Percentiles rank a stretch among this genome's conserved stretches.
phyloP scores from a whole-genome alignment of 2,113 vertebrate species.

The Zosterops borbonicus region DNA sequence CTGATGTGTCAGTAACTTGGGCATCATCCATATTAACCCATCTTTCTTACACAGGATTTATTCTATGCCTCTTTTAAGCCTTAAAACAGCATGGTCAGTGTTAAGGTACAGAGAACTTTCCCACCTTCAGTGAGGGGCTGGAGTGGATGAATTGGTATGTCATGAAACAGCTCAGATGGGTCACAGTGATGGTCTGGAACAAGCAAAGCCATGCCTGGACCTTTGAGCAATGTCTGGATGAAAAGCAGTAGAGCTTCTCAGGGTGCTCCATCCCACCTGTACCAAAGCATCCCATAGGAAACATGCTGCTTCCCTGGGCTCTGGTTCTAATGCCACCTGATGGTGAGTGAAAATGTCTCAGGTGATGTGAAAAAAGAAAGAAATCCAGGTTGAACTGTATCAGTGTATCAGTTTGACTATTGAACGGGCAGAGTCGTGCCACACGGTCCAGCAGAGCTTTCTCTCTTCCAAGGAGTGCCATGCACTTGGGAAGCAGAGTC shows the following conservation, averaged over 20 bases:
- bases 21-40: neutral
- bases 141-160: neutral
- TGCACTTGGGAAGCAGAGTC: neutral
- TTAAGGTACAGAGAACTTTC: neutral
- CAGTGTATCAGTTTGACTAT: neutral
- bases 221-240: neutral
- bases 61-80: neutral
- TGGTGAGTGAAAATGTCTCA: neutral
- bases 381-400: neutral
- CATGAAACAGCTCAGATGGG: neutral
- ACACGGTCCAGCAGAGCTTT: rapidly evolving
- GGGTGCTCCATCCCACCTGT: neutral
- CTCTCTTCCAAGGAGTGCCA: neutral
- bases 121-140: neutral
- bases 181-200: neutral
- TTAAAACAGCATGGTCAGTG: neutral
- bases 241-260: neutral
- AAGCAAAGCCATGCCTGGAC: neutral
- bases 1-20: rapidly evolving
- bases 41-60: neutral
- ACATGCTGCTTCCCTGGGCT: neutral
- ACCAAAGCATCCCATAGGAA: neutral
- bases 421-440: neutral
- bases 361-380: neutral
- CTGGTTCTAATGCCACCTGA: neutral